Percentiles rank a stretch among this genome's conserved stretches.
These are phyloP conservation scores for Pogoniulus pusillus DNA, from an alignment of 2,797 vertebrate species.

Conservation along the genomic window DNA sequence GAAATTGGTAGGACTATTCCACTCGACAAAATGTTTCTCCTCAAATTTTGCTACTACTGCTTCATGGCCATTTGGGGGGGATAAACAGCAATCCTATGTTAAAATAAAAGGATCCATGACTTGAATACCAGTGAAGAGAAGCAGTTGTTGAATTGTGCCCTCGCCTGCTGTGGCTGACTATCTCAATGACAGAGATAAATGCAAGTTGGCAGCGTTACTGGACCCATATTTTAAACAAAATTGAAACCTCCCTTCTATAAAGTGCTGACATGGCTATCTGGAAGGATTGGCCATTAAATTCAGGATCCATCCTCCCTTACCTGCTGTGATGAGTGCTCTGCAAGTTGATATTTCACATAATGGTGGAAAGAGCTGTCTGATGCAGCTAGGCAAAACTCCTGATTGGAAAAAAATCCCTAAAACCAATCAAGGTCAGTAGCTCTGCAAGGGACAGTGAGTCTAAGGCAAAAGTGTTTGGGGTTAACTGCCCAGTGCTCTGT, in stretches of 20 bases:
- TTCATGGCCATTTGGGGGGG: not conserved
- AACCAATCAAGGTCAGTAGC: not conserved
- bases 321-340: not conserved
- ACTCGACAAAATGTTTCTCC: not conserved
- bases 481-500: not conserved
- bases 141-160: constrained; percentile 27
- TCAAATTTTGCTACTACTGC: not conserved
- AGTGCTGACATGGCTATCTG: constrained; percentile 25
- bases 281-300: not conserved
- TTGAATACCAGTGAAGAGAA: not conserved
- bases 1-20: not conserved
- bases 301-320: not conserved
- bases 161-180: constrained; percentile 18
- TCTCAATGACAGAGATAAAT: constrained; percentile 61
- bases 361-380: not conserved
- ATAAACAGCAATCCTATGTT: not conserved
- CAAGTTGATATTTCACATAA: not conserved
- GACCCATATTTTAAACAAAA: constrained; percentile 66
- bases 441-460: not conserved
- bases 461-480: not conserved
- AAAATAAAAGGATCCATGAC: not conserved
- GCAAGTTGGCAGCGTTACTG: constrained; percentile 4
- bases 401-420: not conserved
- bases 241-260: constrained; percentile 30
- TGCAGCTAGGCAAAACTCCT: not conserved